Percentiles rank a stretch among this genome's conserved stretches.
These are phyloP conservation scores for Antrozous pallidus DNA, from an alignment of 2,797 vertebrate genomes.

Conservation along the genomic window DNA sequence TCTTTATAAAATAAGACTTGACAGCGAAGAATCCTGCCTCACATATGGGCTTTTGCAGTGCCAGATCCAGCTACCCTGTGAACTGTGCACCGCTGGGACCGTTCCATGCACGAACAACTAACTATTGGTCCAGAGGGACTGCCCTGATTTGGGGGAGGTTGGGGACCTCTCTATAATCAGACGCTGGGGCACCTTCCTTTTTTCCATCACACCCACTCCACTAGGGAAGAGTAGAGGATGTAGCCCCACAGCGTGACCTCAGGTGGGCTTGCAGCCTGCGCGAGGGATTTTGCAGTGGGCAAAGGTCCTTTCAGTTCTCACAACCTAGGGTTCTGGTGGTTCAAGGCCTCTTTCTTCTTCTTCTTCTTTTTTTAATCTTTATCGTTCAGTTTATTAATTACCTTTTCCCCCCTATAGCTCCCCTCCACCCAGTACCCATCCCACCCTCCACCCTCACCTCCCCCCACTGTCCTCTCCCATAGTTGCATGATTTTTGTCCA, in stretches of 20 bases:
- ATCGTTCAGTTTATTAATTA: too few relatives aligned
- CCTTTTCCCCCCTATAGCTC: too few relatives aligned
- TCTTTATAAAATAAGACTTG: not conserved
- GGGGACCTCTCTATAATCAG: not conserved
- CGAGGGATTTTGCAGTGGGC: not conserved
- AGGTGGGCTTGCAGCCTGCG: not conserved
- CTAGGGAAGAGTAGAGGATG: not conserved
- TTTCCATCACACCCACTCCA: not conserved
- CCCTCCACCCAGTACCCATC: too few relatives aligned
- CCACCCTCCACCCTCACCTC: too few relatives aligned
- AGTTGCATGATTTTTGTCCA: too few relatives aligned
- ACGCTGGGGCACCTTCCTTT: too few relatives aligned
- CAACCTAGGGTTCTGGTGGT: not conserved
- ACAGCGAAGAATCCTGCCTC: not conserved
- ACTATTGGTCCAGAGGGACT: not conserved
- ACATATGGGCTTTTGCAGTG: not conserved
- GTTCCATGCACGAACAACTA: not conserved
- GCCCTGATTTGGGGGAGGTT: not conserved
- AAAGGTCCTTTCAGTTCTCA: not conserved
- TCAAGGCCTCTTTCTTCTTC: not conserved
- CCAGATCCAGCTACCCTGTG: not conserved
- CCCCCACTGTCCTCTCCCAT: too few relatives aligned
- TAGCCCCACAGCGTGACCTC: not conserved
- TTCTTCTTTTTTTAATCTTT: too few relatives aligned
- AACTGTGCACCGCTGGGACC: not conserved